Evolutionary conservation across 2,113 vertebrate species (phyloP).

Genomic region (Indicator maculatus): DNA sequence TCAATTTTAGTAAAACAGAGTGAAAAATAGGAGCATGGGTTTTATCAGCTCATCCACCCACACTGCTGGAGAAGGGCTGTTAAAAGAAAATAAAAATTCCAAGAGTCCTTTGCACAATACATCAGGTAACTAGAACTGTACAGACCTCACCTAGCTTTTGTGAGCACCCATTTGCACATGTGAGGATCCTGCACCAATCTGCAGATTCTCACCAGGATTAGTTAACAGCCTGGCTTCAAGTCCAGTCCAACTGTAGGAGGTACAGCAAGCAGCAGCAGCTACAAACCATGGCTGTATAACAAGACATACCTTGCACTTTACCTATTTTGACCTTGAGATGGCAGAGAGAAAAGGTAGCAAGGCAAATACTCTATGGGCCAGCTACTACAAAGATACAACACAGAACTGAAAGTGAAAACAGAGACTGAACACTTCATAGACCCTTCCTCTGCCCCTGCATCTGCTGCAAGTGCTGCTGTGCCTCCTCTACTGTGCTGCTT

Average conservation of each 20-base stretch:
- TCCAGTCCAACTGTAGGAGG: background rate
- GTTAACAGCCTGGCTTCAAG: constrained; percentile 5
- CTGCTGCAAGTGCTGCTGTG: constrained; percentile 24
- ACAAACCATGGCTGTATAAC: constrained; percentile 5
- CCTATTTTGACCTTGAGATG: constrained; percentile 44
- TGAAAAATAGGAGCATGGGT: background rate
- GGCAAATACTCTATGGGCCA: background rate
- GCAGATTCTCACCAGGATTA: constrained; percentile 8
- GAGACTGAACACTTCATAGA: background rate
- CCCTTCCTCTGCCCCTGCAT: constrained; percentile 25
- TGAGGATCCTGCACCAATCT: background rate
- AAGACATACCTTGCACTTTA: constrained; percentile 18
- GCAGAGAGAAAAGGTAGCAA: constrained; percentile 3
- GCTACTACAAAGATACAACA: background rate
- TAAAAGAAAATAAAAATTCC: background rate
- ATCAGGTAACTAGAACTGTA: background rate
- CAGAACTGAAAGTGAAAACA: constrained; percentile 33
- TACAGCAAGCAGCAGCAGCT: constrained; percentile 11
- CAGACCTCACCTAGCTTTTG: background rate
- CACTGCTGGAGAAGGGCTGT: background rate
- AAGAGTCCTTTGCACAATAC: background rate
- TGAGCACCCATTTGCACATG: background rate
- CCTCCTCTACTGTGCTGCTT: background rate
- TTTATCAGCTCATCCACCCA: background rate
- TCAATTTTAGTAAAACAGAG: background rate